Conservation (phyloP, 2,888 invertebrate genomes). For the Neoscelio sp. region DNA sequence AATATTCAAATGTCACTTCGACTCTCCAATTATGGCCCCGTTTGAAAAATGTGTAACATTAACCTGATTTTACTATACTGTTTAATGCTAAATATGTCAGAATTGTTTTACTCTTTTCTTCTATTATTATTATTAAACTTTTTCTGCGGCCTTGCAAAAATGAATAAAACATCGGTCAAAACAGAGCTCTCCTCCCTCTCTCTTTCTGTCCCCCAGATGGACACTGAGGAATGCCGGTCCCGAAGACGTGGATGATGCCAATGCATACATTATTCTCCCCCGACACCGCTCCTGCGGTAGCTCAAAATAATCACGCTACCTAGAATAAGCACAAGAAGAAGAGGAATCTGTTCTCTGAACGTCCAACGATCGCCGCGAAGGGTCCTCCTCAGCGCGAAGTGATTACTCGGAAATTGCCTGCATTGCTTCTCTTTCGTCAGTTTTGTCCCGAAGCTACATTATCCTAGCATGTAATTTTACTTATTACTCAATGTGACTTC, state of each 20-base stretch:
- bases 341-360: slow-evolving; percentile 18
- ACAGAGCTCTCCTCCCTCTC: slow-evolving; percentile 15
- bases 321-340: slow-evolving; percentile 63
- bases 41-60: no score
- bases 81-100: no score
- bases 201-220: slow-evolving; percentile 11
- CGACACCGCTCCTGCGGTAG: slow-evolving; percentile 66
- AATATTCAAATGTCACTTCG: no score
- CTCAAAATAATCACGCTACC: slow-evolving; percentile 69
- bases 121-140: slow-evolving; percentile 42
- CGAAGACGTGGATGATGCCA: slow-evolving; percentile 60
- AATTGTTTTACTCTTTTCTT: slow-evolving; percentile 35
- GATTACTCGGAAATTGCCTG: neutral
- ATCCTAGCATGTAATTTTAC: slow-evolving; percentile 2
- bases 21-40: no score
- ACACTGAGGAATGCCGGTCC: slow-evolving; percentile 51
- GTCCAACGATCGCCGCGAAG: neutral
- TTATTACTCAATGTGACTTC: neutral
- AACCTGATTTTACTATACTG: no score
- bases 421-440: neutral
- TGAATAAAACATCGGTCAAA: slow-evolving; percentile 68
- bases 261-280: slow-evolving; percentile 69
- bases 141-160: slow-evolving; percentile 28
- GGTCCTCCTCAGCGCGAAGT: slow-evolving; percentile 1
- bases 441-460: slow-evolving; percentile 1